These are phyloP conservation scores for Atta cephalotes DNA, from an alignment of 1,140 invertebrate species.

Conservation along the genomic window DNA sequence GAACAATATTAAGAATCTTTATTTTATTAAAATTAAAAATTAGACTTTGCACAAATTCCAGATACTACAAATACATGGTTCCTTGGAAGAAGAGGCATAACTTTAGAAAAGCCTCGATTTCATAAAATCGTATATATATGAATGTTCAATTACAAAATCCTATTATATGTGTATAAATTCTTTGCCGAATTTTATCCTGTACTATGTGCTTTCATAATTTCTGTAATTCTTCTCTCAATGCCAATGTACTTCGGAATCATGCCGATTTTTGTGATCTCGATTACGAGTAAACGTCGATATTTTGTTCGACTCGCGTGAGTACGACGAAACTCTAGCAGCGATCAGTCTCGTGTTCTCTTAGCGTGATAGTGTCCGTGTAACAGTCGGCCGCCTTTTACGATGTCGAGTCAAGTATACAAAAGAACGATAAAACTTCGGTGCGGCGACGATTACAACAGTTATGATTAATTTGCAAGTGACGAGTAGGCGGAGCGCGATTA, in stretches of 20 bases:
- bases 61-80: background rate
- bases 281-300: background rate
- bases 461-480: slow-evolving; percentile 45
- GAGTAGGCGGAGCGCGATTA: slow-evolving; percentile 46
- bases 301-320: background rate
- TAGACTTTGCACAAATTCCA: background rate
- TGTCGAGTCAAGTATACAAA: slow-evolving; percentile 44
- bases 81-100: background rate
- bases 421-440: slow-evolving; percentile 62
- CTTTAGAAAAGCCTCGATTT: background rate
- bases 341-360: slow-evolving; percentile 67
- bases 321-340: slow-evolving; percentile 14
- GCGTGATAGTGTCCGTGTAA: slow-evolving; percentile 43
- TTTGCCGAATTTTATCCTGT: background rate
- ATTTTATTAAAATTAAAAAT: too few relatives aligned
- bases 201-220: background rate
- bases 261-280: background rate
- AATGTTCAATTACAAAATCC: background rate
- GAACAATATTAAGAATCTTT: too few relatives aligned
- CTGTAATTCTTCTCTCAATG: background rate
- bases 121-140: background rate
- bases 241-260: background rate
- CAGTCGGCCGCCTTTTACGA: slow-evolving; percentile 55
- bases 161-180: background rate
- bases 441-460: slow-evolving; percentile 60